Evolutionary conservation across 2,797 vertebrate genomes (phyloP).

Genomic region (Sebastes elongatus): DNA sequence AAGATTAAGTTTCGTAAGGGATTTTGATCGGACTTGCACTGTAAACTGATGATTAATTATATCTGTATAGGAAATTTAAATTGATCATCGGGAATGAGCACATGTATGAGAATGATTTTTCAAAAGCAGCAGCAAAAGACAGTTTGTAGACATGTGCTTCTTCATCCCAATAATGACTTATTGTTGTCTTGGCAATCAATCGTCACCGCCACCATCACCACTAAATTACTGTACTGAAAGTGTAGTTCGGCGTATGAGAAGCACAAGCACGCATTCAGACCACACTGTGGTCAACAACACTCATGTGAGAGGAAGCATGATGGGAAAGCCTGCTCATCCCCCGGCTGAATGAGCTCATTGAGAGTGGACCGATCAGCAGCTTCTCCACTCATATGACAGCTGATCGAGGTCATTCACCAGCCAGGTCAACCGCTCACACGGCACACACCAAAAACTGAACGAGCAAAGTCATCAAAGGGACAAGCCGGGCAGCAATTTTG

Average conservation of each 20-base stretch:
- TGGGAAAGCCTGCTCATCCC: slow-evolving; percentile 3
- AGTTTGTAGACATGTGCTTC: not conserved
- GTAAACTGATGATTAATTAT: slow-evolving; percentile 34
- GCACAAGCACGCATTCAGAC: not conserved
- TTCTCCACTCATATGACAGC: slow-evolving; percentile 35
- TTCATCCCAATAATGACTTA: not conserved
- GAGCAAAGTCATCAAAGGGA: not conserved
- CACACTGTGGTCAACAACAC: slow-evolving; percentile 17
- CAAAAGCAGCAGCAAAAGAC: not conserved
- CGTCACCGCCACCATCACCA: not conserved
- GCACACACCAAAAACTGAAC: not conserved
- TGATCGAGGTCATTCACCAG: slow-evolving; percentile 17
- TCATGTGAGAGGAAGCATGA: slow-evolving; percentile 57
- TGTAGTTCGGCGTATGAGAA: not conserved
- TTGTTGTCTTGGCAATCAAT: not conserved
- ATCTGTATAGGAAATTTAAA: not conserved
- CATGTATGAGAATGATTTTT: not conserved
- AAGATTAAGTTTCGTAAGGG: slow-evolving; percentile 40
- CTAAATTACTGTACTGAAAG: not conserved
- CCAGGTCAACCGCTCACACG: slow-evolving; percentile 9
- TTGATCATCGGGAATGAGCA: not conserved
- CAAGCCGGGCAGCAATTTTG: not conserved
- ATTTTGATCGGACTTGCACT: slow-evolving; percentile 25
- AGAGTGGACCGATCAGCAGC: slow-evolving; percentile 36
- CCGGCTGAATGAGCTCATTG: slow-evolving; percentile 53